Percentiles rank a stretch among this genome's conserved stretches.
Evolutionary conservation across 1,140 invertebrate genomes (phyloP).

Genomic region (Matsumurasca onukii): DNA sequence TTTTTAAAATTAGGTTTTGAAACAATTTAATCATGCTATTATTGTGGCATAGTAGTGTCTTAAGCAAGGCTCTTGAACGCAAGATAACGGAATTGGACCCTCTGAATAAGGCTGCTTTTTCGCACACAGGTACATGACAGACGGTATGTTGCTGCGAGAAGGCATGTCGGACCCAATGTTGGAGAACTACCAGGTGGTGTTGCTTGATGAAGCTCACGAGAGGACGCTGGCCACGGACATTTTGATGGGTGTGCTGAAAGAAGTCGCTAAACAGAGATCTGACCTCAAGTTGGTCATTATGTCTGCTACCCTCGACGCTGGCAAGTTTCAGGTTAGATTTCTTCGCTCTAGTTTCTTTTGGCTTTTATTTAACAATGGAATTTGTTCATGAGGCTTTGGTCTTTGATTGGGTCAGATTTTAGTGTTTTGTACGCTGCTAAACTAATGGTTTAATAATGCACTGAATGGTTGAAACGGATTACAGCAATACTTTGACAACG

Average conservation of each 20-base stretch:
- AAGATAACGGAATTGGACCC: too few relatives aligned
- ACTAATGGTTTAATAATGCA: too few relatives aligned
- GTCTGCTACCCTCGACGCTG: conserved; percentile 99
- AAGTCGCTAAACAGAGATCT: conserved; percentile 90
- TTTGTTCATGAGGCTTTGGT: too few relatives aligned
- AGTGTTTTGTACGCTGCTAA: too few relatives aligned
- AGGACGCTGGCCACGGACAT: conserved; percentile 98
- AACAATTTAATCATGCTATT: too few relatives aligned
- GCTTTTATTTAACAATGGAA: too few relatives aligned
- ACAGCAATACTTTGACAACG: conserved; percentile 96
- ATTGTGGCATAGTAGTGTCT: too few relatives aligned
- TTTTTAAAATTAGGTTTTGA: too few relatives aligned
- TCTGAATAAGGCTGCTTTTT: too few relatives aligned
- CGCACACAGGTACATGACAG: conserved; percentile 99
- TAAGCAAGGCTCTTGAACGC: too few relatives aligned
- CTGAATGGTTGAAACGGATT: too few relatives aligned
- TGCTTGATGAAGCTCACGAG: conserved; percentile 99
- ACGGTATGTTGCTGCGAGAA: conserved; percentile 99
- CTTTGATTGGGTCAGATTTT: too few relatives aligned
- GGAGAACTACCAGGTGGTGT: conserved; percentile 92
- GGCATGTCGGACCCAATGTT: conserved; percentile 99
- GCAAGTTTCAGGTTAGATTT: conserved; percentile 85
- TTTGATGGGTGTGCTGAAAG: conserved; percentile 97
- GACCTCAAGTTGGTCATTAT: conserved; percentile 99
- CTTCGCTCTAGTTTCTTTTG: background rate